Base-by-base conservation (phyloP, 1,140 invertebrate species). In the Drosophila saltans region DNA sequence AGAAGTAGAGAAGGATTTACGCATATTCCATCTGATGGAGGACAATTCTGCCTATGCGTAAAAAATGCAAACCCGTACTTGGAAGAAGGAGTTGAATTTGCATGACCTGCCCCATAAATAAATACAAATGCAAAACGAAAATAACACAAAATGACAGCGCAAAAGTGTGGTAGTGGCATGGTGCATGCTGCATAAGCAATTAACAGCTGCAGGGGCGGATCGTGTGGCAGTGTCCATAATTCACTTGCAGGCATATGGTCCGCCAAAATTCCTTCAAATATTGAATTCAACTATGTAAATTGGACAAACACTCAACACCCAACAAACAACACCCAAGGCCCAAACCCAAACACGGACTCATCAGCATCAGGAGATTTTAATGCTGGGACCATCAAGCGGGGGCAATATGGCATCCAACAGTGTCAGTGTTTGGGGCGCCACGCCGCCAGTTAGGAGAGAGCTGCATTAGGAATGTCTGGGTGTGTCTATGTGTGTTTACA, bases 181-280 rank as follows among this genome's bases (percentile, higher is more conserved):
- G 9, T 9, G 2, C 21, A 52, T 26, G 45, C 67, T 78, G 83
- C 83, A 88, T 88, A 88, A 80, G 76, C 83, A 86, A 86, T 86
- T 86, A 88, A 88, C 83, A 82, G 65, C 83, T 80, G 66, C 36
- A 65, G 41, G 57, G 26, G 62, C 33, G 16, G 71, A 39, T 3
- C 45, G 45, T 36, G 36, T 76, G 62, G 69, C 61, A 56, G 70
- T 59, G 66, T 63, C 58, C 59, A 82, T 88, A 88, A 82, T 64
- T 78, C 75, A 72, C 66, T 77, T 56, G 61, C 82, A 82, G 83
- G 26, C 62, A 30, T 55, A 24, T n/a, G 7, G 64, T 72, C 70
- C 52, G 73, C 66, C 63, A 80, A 81, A 81, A 39, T 73, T 68
- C 78, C 63, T 72, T 68, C 75, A 73, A 75, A 78, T 86, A 77